Conservation (phyloP, 2,113 vertebrate genomes). For the Melospiza melodia region DNA sequence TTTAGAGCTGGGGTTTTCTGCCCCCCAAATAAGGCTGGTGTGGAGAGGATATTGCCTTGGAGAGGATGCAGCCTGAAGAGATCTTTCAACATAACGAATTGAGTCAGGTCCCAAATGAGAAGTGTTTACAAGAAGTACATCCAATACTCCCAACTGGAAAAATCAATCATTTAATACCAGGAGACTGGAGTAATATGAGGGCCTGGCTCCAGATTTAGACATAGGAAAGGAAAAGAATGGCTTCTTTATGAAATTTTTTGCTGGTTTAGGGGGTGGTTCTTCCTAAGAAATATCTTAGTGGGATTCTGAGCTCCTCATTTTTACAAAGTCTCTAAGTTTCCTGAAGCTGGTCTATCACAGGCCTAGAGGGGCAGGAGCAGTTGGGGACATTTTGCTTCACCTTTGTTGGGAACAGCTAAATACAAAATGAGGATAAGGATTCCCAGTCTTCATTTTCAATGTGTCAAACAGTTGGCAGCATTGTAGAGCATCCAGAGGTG, state of each 20-base stretch:
- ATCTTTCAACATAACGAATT: neutral
- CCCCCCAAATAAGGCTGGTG: neutral
- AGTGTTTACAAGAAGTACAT: neutral
- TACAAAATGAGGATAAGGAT: neutral
- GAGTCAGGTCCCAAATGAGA: neutral
- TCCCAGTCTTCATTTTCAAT: neutral
- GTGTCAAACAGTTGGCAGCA: neutral
- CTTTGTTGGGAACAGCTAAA: neutral
- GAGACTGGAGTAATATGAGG: neutral
- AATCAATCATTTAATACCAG: neutral
- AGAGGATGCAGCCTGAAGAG: neutral
- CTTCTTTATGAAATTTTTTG: neutral
- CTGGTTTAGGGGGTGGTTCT: neutral
- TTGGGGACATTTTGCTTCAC: neutral
- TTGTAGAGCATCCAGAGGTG: neutral
- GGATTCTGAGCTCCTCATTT: neutral
- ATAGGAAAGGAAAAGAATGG: neutral
- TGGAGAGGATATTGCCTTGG: neutral
- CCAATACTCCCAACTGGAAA: neutral
- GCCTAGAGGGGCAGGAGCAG: neutral
- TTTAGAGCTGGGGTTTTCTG: neutral
- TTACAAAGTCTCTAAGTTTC: rapidly evolving
- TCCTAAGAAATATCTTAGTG: neutral
- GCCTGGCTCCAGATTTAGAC: neutral
- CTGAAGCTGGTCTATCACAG: neutral